Percentiles rank a stretch among this genome's conserved stretches.
phyloP scores from a whole-genome alignment of 2,113 vertebrate species.

The Perca schrenkii region DNA sequence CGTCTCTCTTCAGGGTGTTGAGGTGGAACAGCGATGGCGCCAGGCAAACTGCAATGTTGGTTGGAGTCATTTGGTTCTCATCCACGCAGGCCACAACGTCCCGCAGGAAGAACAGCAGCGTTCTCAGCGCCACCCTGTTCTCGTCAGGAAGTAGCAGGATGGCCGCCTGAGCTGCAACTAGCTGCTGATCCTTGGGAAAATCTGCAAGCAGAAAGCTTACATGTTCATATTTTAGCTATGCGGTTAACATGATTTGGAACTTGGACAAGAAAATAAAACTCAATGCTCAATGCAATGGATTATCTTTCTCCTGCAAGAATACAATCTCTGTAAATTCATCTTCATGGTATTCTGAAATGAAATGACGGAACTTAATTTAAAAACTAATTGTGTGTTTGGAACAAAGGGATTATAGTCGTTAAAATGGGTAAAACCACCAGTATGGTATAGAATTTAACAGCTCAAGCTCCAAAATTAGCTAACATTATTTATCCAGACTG shows the following conservation, averaged over 20 bases:
- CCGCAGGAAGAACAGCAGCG: conserved; percentile 87
- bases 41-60: conserved; percentile 91
- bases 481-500: too few species aligned
- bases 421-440: too few species aligned
- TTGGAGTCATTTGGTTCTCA: conserved; percentile 93
- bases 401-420: too few species aligned
- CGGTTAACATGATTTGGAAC: neutral
- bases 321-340: too few species aligned
- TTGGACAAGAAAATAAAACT: neutral
- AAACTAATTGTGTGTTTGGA: neutral
- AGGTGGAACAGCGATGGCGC: conserved; percentile 93
- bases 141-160: conserved; percentile 91
- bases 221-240: neutral
- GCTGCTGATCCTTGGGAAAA: conserved; percentile 89
- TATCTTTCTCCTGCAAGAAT: too few species aligned
- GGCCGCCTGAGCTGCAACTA: conserved; percentile 87
- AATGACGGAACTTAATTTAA: too few species aligned
- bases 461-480: too few species aligned
- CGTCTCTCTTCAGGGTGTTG: conserved; percentile 85
- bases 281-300: neutral
- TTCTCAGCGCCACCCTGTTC: conserved; percentile 88
- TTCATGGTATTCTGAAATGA: too few species aligned
- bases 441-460: too few species aligned
- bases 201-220: conserved; percentile 70
- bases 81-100: conserved; percentile 88